A percentile compares a stretch with the other conserved stretches of the same genome.
phyloP scores from a whole-genome alignment of 2,888 invertebrate genomes.

The Hypena proboscidalis region DNA sequence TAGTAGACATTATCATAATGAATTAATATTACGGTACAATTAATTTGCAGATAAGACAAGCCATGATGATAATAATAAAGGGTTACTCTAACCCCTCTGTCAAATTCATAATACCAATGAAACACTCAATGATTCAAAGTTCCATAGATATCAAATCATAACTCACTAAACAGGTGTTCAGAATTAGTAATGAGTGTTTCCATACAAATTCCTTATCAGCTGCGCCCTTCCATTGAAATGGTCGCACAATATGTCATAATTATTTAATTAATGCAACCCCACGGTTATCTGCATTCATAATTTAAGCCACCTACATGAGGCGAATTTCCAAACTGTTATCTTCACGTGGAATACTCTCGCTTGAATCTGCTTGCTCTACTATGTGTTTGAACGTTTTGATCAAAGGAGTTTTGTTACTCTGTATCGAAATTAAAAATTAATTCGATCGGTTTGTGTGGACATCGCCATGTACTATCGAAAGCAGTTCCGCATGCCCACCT shows the following conservation, averaged over 20 bases:
- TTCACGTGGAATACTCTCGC: conserved; percentile 16
- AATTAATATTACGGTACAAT: no score
- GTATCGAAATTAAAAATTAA: conserved; percentile 48
- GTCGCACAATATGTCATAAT: conserved; percentile 83
- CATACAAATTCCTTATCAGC: conserved; percentile 68
- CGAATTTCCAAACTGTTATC: conserved; percentile 35
- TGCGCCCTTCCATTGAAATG: conserved; percentile 73
- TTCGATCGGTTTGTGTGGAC: conserved; percentile 46
- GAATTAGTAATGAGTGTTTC: conserved; percentile 62
- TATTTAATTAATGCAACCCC: conserved; percentile 81
- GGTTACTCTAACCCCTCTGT: conserved; percentile 7
- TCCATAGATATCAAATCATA: conserved; percentile 36
- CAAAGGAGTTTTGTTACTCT: conserved; percentile 25
- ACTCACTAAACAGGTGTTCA: conserved; percentile 51
- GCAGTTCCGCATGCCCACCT: no score
- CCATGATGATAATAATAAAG: conserved; percentile 4
- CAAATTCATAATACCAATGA: conserved; percentile 20
- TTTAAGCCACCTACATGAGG: conserved; percentile 60
- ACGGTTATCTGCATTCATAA: conserved; percentile 72
- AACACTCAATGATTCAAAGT: conserved; percentile 35
- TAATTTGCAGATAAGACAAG: no score
- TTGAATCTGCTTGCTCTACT: conserved; percentile 17
- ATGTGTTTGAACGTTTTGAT: background rate
- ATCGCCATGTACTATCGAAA: conserved; percentile 28
- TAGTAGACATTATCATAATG: no score